Evolutionary conservation across 2,113 vertebrate genomes (phyloP).

Genomic region (Struthidea cinerea): DNA sequence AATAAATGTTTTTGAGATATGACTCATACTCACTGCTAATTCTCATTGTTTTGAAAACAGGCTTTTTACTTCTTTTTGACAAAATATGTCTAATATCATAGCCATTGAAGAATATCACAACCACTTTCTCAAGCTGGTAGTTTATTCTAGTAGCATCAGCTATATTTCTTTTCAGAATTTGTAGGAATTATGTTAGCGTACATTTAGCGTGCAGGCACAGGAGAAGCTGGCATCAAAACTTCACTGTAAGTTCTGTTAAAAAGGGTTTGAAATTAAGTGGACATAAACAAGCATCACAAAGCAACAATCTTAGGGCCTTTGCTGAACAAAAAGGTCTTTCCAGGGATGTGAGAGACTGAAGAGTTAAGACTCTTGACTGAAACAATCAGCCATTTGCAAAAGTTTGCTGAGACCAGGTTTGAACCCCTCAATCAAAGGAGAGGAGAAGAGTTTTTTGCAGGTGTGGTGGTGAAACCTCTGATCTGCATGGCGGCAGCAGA

Average conservation of each 20-base stretch:
- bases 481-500: not conserved
- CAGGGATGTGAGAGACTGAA: not conserved
- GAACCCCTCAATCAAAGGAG: not conserved
- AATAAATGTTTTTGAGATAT: not conserved
- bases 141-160: not conserved
- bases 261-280: not conserved
- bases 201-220: not conserved
- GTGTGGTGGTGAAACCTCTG: not conserved
- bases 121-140: not conserved
- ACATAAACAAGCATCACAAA: not conserved
- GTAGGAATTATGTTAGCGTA: not conserved
- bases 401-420: not conserved
- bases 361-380: not conserved
- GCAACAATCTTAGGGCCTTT: not conserved
- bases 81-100: not conserved
- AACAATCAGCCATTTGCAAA: not conserved
- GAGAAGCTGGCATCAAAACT: not conserved
- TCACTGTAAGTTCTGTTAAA: not conserved
- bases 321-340: not conserved
- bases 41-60: not conserved
- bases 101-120: not conserved
- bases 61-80: not conserved
- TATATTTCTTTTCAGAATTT: not conserved
- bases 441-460: not conserved
- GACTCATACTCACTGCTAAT: not conserved